A percentile compares a stretch with the other conserved stretches of the same genome.
Conservation (phyloP, 2,888 invertebrate species). For the Chrysodeixis includens region DNA sequence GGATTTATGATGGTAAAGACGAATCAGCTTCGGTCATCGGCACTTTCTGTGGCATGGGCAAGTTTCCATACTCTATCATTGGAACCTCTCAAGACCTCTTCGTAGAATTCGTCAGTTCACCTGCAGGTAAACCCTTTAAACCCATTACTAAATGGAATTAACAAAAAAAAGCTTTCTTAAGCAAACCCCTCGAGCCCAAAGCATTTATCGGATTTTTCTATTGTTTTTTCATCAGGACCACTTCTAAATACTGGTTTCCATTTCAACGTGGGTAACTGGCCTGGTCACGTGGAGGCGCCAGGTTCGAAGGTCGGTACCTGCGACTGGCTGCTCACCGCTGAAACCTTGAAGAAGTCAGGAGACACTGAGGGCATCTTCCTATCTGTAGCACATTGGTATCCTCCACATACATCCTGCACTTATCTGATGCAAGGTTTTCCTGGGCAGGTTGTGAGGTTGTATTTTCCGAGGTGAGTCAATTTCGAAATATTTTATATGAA, state of each 20-base stretch:
- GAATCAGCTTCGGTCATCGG: slow-evolving; percentile 96
- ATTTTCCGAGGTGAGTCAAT: slow-evolving; percentile 93
- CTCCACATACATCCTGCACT: slow-evolving; percentile 97
- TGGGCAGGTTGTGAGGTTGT: slow-evolving; percentile 96
- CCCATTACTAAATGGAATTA: background rate
- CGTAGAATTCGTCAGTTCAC: slow-evolving; percentile 96
- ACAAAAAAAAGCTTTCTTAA: too few species aligned
- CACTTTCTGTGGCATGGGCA: slow-evolving; percentile 97
- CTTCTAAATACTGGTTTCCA: slow-evolving; percentile 97
- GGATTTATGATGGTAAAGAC: slow-evolving; percentile 96
- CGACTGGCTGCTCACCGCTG: slow-evolving; percentile 96
- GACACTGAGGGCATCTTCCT: slow-evolving; percentile 96
- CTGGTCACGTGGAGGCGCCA: slow-evolving; percentile 96
- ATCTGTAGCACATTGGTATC: slow-evolving; percentile 98
- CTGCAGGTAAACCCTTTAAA: slow-evolving; percentile 90
- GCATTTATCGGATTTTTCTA: too few species aligned
- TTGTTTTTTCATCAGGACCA: slow-evolving; percentile 88
- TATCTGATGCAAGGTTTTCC: slow-evolving; percentile 96
- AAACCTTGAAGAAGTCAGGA: slow-evolving; percentile 93
- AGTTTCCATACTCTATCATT: slow-evolving; percentile 97
- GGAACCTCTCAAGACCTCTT: slow-evolving; percentile 96
- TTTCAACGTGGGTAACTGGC: slow-evolving; percentile 98
- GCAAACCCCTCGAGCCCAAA: too few species aligned
- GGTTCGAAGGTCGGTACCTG: slow-evolving; percentile 96
- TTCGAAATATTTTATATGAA: too few species aligned